Evolutionary conservation across 1,140 invertebrate species (phyloP), one percentile per base, ranked within the genome.

Genomic region (Liolophura sinensis): DNA sequence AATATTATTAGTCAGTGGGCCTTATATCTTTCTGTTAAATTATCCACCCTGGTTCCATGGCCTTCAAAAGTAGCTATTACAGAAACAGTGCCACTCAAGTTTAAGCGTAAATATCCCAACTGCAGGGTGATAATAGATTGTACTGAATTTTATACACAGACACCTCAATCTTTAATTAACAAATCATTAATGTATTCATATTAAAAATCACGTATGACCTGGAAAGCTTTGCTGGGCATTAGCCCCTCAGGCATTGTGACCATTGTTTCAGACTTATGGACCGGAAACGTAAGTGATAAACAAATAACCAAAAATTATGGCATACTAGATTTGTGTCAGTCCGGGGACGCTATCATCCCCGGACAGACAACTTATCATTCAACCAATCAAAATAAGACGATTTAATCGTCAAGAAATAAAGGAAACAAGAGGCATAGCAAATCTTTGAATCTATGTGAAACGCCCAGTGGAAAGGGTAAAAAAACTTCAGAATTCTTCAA

Each of bases 401-500:
- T 18, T 62, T 62, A 27, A 16, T 22, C 51, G 15, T 12, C 12
- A 20, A 11, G 18, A 62, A 25, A 25, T 62, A 24, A n/a, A 22
- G 24, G 49, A 62, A 52, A 62, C 61, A 50, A 50, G 25, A 62
- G 40, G 12, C 11, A 62, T 62, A 16, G 61, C 61, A 62, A 50
- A 54, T 55, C 25, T 62, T 24, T 54, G 61, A 27, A 54, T 62
- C 12, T n/a, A 62, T 62, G 61, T 62, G 49, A 25, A 62, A 54
- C n/a, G 47, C n/a, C n/a, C n/a, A n/a, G n/a, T n/a, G n/a, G n/a
- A n/a, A n/a, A n/a, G n/a, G n/a, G n/a, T n/a, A n/a, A n/a, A 20
- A n/a, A 7, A 18, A 20, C 22, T 1, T 57, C 22, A 14, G 12
- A 14, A 14, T 15, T 18, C 24, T 14, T 57, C 12, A 14, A 24